phyloP scores from a whole-genome alignment of 2,113 vertebrate genomes.

The Xyrauchen texanus region DNA sequence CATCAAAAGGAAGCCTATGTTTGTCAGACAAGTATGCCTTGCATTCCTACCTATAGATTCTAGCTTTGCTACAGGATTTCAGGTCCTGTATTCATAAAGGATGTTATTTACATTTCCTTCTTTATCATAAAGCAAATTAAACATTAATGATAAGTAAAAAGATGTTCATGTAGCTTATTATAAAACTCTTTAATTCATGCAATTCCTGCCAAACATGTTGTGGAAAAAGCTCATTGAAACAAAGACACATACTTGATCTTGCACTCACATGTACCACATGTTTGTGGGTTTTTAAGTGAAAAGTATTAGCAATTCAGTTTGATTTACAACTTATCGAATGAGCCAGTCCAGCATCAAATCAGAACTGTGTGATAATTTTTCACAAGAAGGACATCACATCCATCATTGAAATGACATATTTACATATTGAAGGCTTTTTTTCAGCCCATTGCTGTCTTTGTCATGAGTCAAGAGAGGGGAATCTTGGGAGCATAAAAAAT shows the following conservation, averaged over 20 bases:
- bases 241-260: slow-evolving; percentile 5
- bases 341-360: slow-evolving; percentile 32
- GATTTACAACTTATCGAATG: slow-evolving; percentile 37
- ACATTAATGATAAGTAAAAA: too few relatives aligned
- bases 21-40: background rate
- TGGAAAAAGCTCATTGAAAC: slow-evolving; percentile 8
- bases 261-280: background rate
- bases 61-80: background rate
- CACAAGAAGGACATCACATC: slow-evolving; percentile 44
- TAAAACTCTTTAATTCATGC: background rate
- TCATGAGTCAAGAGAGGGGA: slow-evolving; percentile 23
- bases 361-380: slow-evolving; percentile 22
- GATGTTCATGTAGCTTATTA: too few relatives aligned
- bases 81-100: too few relatives aligned
- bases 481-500: slow-evolving; percentile 30
- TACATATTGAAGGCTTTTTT: slow-evolving; percentile 49
- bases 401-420: slow-evolving; percentile 52
- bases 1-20: slow-evolving; percentile 10
- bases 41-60: background rate
- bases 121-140: too few relatives aligned
- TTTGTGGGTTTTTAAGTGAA: slow-evolving; percentile 41
- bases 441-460: slow-evolving; percentile 20
- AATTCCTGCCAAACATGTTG: too few relatives aligned
- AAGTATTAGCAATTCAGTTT: slow-evolving; percentile 40
- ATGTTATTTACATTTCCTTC: too few relatives aligned